Percentiles rank a stretch among this genome's conserved stretches.
phyloP scores from a whole-genome alignment of 2,113 vertebrate species.

The Otocyon megalotis region DNA sequence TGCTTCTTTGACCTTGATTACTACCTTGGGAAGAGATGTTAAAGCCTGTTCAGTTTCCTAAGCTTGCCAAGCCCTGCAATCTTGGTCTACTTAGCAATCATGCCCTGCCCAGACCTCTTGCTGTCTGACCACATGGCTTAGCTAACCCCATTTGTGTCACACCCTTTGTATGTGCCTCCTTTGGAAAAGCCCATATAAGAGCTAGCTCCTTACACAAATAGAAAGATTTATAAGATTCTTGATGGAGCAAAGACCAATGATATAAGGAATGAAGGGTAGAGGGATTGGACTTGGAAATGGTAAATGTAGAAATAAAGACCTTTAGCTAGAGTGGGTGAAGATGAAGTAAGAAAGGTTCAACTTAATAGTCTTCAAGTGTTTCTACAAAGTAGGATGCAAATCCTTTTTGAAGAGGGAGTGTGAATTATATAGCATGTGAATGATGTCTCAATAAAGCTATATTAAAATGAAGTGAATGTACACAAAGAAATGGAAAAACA shows the following conservation, averaged over 20 bases:
- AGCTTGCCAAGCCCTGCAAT: constrained; percentile 29
- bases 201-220: background rate
- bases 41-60: constrained; percentile 14
- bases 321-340: background rate
- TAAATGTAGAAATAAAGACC: background rate
- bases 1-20: constrained; percentile 67
- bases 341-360: background rate
- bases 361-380: background rate
- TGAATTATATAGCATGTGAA: constrained; percentile 14
- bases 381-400: background rate
- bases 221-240: background rate
- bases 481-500: background rate
- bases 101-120: constrained; percentile 6
- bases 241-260: background rate
- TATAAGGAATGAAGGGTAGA: background rate
- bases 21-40: constrained; percentile 50
- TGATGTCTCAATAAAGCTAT: background rate
- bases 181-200: background rate
- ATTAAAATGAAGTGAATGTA: background rate
- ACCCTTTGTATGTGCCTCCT: background rate
- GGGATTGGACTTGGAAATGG: background rate
- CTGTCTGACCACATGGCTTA: constrained; percentile 71
- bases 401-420: background rate
- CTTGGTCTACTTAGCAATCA: constrained; percentile 17
- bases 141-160: constrained; percentile 41